Evolutionary conservation across 64 coral and sea anemone genomes (phyloP).

Genomic region (Stichodactyla mertensii): DNA sequence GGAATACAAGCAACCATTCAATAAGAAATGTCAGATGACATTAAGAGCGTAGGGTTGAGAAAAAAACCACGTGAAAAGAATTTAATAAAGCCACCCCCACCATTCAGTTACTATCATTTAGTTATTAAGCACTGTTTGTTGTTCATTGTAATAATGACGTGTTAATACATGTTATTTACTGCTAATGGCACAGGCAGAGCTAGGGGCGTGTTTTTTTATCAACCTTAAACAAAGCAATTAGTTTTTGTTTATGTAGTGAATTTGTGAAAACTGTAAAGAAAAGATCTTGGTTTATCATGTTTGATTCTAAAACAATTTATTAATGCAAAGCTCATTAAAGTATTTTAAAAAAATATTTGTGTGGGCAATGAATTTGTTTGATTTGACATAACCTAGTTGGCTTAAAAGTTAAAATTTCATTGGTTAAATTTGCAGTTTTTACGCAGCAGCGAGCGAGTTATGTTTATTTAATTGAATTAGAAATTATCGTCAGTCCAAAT

Average conservation of each 20-base stretch:
- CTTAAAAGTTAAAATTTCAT: too few relatives aligned
- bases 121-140: background rate
- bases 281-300: background rate
- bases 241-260: background rate
- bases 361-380: background rate
- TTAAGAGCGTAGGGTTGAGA: background rate
- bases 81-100: conserved; percentile 15
- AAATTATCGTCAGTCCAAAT: too few relatives aligned
- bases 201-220: background rate
- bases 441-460: too few relatives aligned
- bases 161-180: conserved; percentile 6
- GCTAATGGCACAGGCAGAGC: background rate
- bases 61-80: background rate
- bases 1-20: background rate
- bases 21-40: background rate
- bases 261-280: background rate
- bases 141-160: background rate
- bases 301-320: conserved; percentile 14
- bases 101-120: background rate
- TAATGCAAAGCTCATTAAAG: background rate
- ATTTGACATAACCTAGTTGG: background rate
- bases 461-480: too few relatives aligned
- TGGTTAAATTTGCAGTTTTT: too few relatives aligned
- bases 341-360: background rate
- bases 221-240: conserved; percentile 1